Percentiles rank a stretch among this genome's conserved stretches.
Conservation (phyloP, 1,140 invertebrate species). For the Papilio helenus region DNA sequence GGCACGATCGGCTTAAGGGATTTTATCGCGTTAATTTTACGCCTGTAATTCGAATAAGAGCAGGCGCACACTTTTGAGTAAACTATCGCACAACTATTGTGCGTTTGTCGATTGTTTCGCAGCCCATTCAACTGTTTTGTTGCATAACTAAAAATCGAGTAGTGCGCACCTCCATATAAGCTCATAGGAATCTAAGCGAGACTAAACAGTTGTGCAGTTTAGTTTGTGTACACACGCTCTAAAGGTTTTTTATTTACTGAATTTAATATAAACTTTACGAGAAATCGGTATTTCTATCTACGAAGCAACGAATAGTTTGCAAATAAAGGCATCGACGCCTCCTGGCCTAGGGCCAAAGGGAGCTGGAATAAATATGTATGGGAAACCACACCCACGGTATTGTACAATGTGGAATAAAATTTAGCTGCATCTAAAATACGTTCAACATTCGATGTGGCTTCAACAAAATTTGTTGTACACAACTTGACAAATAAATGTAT, state of each 20-base stretch:
- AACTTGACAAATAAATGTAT: background rate
- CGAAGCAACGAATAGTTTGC: constrained; percentile 23
- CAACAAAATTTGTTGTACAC: constrained; percentile 16
- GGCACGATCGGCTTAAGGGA: too few relatives aligned
- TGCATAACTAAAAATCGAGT: too few relatives aligned
- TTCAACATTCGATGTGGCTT: background rate
- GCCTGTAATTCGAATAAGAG: too few relatives aligned
- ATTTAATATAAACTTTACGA: background rate
- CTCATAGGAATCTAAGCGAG: too few relatives aligned
- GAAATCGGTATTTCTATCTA: background rate
- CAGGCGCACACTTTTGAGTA: too few relatives aligned
- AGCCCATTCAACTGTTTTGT: too few relatives aligned
- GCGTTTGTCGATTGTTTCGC: too few relatives aligned
- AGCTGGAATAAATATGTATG: constrained; percentile 28
- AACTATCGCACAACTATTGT: too few relatives aligned
- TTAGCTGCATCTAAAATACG: constrained; percentile 24
- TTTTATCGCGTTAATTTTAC: too few relatives aligned
- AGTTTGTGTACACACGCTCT: too few relatives aligned
- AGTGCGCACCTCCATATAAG: too few relatives aligned
- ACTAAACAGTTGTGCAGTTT: background rate
- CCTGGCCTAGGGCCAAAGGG: constrained; percentile 30
- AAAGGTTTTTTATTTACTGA: background rate
- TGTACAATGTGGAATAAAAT: constrained; percentile 22
- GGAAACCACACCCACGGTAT: constrained; percentile 26
- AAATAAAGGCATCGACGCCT: constrained; percentile 30